A percentile compares a stretch with the other conserved stretches of the same genome.
These are phyloP conservation scores for Oncorhynchus kisutch DNA, from an alignment of 2,113 vertebrate genomes.

Conservation along the genomic window DNA sequence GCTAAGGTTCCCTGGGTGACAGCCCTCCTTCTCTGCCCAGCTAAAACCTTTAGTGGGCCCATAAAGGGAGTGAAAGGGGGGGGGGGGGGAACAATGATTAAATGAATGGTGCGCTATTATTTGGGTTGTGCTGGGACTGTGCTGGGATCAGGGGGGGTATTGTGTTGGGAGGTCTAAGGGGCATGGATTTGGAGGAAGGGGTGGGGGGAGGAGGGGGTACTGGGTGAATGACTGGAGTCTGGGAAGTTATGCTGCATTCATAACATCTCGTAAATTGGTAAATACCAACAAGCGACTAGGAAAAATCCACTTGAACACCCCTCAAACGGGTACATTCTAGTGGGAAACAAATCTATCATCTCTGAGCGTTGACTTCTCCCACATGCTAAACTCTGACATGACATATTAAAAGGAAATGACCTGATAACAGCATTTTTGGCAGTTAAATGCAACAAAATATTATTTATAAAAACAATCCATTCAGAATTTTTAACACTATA, in stretches of 20 bases:
- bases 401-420: too few relatives aligned
- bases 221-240: constrained; percentile 21
- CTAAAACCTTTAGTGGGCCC: constrained; percentile 79
- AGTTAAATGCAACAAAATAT: too few relatives aligned
- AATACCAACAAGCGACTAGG: too few relatives aligned
- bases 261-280: too few relatives aligned
- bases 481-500: too few relatives aligned
- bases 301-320: too few relatives aligned
- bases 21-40: constrained; percentile 73
- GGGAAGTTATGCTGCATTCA: constrained; percentile 30
- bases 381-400: too few relatives aligned
- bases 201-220: constrained; percentile 27
- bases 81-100: constrained; percentile 64
- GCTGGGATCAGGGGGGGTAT: constrained; percentile 64
- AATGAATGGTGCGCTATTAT: constrained; percentile 75
- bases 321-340: too few relatives aligned
- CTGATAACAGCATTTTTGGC: too few relatives aligned
- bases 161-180: constrained; percentile 67
- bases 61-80: constrained; percentile 69
- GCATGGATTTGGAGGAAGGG: constrained; percentile 60
- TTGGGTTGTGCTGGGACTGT: constrained; percentile 43
- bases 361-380: too few relatives aligned
- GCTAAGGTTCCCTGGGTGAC: constrained; percentile 87
- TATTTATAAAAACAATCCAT: too few relatives aligned
- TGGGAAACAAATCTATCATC: too few relatives aligned